A percentile compares a stretch with the other conserved stretches of the same genome.
phyloP scores from a whole-genome alignment of 2,113 vertebrate genomes.

The Vulpes ferrilata region DNA sequence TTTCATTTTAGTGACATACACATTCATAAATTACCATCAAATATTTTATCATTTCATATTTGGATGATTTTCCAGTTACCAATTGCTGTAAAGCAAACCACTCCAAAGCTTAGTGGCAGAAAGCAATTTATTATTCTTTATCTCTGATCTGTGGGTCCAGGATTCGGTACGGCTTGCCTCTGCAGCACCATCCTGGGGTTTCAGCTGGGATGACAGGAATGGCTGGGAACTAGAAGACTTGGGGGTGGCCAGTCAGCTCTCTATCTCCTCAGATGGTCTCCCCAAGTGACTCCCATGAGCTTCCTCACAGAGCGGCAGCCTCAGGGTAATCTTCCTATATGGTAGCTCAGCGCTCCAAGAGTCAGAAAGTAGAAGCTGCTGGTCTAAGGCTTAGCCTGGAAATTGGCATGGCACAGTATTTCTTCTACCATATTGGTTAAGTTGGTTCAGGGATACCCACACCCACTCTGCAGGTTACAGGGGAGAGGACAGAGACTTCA shows the following conservation, averaged over 20 bases:
- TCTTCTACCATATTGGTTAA: not conserved
- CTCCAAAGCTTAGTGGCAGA: not conserved
- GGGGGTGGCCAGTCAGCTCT: too few relatives aligned
- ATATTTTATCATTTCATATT: conserved; percentile 41
- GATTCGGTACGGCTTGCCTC: not conserved
- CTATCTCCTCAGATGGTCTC: not conserved
- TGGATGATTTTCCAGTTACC: conserved; percentile 35
- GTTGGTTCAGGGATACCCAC: not conserved
- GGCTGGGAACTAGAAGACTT: not conserved
- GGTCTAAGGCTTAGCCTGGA: not conserved
- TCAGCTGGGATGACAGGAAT: not conserved
- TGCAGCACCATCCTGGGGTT: not conserved
- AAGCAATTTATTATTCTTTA: not conserved
- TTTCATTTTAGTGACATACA: conserved; percentile 57
- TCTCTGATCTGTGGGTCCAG: not conserved
- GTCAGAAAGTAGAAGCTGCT: not conserved
- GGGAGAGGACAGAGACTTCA: not conserved
- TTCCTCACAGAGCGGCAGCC: not conserved
- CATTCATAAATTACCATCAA: conserved; percentile 6
- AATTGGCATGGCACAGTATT: not conserved
- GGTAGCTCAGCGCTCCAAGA: not conserved
- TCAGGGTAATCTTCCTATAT: not conserved
- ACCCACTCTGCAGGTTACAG: not conserved
- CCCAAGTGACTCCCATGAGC: not conserved
- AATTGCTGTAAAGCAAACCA: not conserved